These are phyloP conservation scores for Hetaerina titia DNA, from an alignment of 2,888 invertebrate species.

Conservation along the genomic window DNA sequence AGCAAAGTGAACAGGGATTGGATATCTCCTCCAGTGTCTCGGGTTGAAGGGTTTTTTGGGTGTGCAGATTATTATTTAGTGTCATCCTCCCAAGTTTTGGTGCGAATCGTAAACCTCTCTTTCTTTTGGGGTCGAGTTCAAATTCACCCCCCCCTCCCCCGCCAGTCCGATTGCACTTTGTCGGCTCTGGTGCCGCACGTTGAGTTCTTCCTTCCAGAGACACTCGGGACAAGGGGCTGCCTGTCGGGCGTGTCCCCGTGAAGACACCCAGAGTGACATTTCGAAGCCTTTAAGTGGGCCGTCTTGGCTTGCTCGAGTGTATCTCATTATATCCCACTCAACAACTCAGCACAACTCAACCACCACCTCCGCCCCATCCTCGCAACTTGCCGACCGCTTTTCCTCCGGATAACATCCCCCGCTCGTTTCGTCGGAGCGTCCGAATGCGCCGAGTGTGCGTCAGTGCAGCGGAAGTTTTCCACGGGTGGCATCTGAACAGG, in stretches of 20 bases:
- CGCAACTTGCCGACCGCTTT: too few species aligned
- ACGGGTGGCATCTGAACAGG: not conserved
- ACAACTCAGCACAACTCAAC: conserved; percentile 1
- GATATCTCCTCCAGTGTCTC: not conserved
- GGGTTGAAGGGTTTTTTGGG: not conserved
- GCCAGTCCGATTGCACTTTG: too few species aligned
- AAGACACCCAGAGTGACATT: not conserved
- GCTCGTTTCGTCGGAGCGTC: not conserved
- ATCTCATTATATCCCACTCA: not conserved
- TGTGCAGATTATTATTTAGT: not conserved
- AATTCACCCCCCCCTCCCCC: not conserved
- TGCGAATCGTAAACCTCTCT: not conserved
- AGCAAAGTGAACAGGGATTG: not conserved
- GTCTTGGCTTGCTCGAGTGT: not conserved
- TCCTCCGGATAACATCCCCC: not conserved
- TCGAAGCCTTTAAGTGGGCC: not conserved
- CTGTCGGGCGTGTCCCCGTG: not conserved
- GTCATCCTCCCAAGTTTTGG: not conserved
- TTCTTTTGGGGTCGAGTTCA: not conserved
- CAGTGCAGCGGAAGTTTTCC: not conserved
- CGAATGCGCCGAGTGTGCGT: not conserved
- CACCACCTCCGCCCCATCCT: not conserved
- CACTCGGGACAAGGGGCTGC: not conserved
- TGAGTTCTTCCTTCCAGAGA: not conserved
- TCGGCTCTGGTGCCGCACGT: too few species aligned